phyloP scores from a whole-genome alignment of 2,113 vertebrate genomes.

The Platanista minor region DNA sequence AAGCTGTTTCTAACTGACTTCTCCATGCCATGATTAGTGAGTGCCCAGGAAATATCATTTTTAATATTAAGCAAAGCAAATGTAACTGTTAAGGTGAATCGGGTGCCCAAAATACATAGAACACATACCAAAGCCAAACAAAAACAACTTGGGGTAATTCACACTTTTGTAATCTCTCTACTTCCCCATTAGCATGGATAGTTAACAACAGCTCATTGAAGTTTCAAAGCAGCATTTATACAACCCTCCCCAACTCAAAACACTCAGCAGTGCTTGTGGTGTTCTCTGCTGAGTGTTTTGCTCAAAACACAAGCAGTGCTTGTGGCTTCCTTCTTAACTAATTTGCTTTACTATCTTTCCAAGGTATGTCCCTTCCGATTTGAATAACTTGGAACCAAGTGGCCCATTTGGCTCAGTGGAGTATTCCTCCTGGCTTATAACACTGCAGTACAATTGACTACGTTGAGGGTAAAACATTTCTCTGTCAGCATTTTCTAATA shows the following conservation, averaged over 20 bases:
- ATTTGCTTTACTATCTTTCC: constrained; percentile 49
- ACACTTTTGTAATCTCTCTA: neutral
- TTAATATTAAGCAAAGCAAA: constrained; percentile 24
- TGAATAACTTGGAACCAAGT: constrained; percentile 41
- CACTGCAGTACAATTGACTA: neutral
- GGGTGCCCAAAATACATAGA: neutral
- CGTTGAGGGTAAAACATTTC: neutral
- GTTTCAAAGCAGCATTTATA: constrained; percentile 1
- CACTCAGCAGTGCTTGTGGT: neutral
- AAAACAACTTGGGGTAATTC: neutral
- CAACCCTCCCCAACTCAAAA: neutral
- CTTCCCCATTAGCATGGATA: neutral
- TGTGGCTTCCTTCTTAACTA: neutral
- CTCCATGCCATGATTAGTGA: neutral
- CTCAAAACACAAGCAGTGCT: neutral
- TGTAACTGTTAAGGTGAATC: neutral
- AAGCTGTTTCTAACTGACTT: neutral
- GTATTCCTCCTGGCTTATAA: constrained; percentile 15
- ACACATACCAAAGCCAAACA: neutral
- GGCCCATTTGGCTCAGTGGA: constrained; percentile 12
- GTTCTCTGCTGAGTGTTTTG: no score
- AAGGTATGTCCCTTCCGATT: constrained; percentile 37
- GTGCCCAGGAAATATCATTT: neutral
- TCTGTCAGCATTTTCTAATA: constrained; percentile 28
- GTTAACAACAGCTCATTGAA: neutral